A percentile compares a stretch with the other conserved stretches of the same genome.
Evolutionary conservation across 2,797 vertebrate genomes (phyloP).

Genomic region (Tangara arthus): DNA sequence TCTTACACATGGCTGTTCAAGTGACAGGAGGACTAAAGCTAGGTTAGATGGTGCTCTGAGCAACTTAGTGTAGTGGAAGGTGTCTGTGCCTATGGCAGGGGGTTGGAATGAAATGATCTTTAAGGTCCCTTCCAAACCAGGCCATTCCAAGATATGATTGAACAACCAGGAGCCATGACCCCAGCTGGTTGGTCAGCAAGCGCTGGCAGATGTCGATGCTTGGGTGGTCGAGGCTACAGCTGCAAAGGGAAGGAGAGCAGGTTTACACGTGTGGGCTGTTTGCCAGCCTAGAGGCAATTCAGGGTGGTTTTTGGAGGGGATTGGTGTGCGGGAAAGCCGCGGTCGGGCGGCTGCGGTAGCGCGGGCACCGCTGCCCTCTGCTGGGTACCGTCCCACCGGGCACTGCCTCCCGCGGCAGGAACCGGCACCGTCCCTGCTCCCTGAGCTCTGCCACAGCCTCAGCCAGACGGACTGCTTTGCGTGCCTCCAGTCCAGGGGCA

Average conservation of each 20-base stretch:
- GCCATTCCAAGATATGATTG: background rate
- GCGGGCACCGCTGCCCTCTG: background rate
- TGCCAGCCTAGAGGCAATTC: background rate
- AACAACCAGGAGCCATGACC: background rate
- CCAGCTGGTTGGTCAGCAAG: background rate
- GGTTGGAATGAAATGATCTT: background rate
- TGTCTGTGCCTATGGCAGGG: background rate
- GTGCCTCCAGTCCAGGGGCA: background rate
- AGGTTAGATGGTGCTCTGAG: background rate
- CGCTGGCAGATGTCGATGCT: background rate
- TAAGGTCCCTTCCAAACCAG: background rate
- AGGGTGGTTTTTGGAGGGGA: background rate
- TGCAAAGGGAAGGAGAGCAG: background rate
- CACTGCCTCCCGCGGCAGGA: background rate
- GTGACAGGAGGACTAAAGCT: background rate
- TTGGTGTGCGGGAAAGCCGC: accelerated
- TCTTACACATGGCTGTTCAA: background rate
- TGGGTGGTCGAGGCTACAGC: background rate
- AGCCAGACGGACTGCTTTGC: accelerated
- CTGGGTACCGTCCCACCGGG: background rate
- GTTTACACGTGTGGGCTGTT: background rate
- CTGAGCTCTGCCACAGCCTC: background rate
- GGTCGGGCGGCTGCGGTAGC: background rate
- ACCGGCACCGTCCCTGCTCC: background rate
- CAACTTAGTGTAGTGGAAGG: background rate